Percentiles rank a stretch among this genome's conserved stretches.
Conservation (phyloP, 1,140 invertebrate genomes). For the Lepidurus packardi region DNA sequence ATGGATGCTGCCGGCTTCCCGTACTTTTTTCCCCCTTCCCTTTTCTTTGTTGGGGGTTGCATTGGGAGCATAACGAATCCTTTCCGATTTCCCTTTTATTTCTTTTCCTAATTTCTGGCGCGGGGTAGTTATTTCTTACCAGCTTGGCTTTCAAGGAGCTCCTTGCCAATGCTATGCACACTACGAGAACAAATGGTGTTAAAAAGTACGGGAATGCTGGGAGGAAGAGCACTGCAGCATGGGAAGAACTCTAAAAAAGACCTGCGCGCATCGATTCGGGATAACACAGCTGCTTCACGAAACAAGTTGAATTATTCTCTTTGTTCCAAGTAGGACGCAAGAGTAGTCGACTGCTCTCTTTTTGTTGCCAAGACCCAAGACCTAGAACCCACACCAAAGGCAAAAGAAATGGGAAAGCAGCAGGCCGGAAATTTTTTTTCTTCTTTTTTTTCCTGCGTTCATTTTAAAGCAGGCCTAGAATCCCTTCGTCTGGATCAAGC, state of each 20-base stretch:
- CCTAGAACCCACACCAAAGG: not conserved
- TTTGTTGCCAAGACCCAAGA: not conserved
- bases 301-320: not conserved
- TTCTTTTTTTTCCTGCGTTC: too few species aligned
- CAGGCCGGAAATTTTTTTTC: too few species aligned
- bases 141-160: too few species aligned
- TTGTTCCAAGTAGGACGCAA: not conserved
- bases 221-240: not conserved
- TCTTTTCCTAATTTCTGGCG: not conserved
- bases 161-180: not conserved
- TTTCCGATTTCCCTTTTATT: not conserved
- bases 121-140: not conserved
- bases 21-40: not conserved
- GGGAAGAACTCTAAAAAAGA: not conserved
- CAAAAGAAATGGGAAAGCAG: too few species aligned
- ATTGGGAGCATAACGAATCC: not conserved
- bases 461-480: too few species aligned
- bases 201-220: not conserved
- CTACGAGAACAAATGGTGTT: not conserved
- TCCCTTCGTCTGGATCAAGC: too few species aligned
- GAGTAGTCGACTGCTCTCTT: not conserved
- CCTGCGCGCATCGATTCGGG: slow-evolving; percentile 12
- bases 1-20: not conserved
- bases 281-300: not conserved
- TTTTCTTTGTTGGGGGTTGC: not conserved